Evolutionary conservation across 2,888 invertebrate species (phyloP).

Genomic region (Orchesella flavescens): DNA sequence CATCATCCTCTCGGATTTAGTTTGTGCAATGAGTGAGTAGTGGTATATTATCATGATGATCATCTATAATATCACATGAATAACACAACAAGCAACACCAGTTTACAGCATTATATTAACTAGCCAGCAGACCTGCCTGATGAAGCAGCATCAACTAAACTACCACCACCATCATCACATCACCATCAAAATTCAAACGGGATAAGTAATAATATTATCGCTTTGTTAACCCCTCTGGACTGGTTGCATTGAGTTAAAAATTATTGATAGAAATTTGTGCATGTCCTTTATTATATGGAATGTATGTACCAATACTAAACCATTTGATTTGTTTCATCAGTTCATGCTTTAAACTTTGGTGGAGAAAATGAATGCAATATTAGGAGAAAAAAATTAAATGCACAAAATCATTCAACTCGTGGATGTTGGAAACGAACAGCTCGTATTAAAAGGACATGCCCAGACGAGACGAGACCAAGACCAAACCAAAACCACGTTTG

Average conservation of each 20-base stretch:
- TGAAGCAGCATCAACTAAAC: slow-evolving; percentile 20
- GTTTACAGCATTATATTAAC: slow-evolving; percentile 25
- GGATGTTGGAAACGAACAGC: too few relatives aligned
- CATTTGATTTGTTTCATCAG: too few relatives aligned
- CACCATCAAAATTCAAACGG: slow-evolving; percentile 39
- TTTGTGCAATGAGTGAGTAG: slow-evolving; percentile 22
- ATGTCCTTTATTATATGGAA: not conserved
- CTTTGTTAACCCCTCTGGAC: slow-evolving; percentile 26
- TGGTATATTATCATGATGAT: slow-evolving; percentile 40
- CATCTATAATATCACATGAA: not conserved
- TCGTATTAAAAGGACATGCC: too few relatives aligned
- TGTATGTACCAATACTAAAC: not conserved
- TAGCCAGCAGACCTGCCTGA: slow-evolving; percentile 29
- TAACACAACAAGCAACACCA: slow-evolving; percentile 3
- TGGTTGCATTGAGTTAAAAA: not conserved
- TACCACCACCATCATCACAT: slow-evolving; percentile 9
- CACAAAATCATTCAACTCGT: too few relatives aligned
- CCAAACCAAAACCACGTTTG: too few relatives aligned
- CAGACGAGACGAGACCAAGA: too few relatives aligned
- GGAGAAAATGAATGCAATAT: too few relatives aligned
- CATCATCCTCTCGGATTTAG: slow-evolving; percentile 60
- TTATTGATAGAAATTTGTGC: slow-evolving; percentile 35
- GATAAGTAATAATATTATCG: slow-evolving; percentile 48
- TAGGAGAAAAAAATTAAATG: too few relatives aligned
- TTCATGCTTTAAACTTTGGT: too few relatives aligned